These are phyloP conservation scores for Coelogynopora nodosa DNA, from an alignment of 2,888 invertebrate genomes.

Conservation along the genomic window DNA sequence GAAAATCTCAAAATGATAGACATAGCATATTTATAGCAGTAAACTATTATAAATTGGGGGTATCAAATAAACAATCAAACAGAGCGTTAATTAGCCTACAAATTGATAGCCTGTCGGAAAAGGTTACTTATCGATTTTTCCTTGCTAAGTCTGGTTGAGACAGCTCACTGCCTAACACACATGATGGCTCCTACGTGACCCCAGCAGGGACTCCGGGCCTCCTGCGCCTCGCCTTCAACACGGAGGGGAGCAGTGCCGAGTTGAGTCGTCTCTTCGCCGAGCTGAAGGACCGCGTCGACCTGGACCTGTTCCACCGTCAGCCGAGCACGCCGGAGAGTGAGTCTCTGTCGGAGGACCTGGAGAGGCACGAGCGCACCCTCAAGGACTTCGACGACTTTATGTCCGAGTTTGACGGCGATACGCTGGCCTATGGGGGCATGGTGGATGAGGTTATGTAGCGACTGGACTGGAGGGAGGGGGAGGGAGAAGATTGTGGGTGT, in stretches of 20 bases:
- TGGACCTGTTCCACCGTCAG: constrained; percentile 6
- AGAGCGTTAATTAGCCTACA: no score
- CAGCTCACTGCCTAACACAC: no score
- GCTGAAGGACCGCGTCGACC: constrained; percentile 21
- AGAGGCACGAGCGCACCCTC: not conserved
- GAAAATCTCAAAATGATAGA: no score
- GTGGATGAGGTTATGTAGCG: not conserved
- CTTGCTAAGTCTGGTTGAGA: no score
- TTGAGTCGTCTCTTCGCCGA: constrained; percentile 15
- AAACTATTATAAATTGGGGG: no score
- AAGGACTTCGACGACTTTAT: not conserved
- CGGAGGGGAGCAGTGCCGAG: not conserved
- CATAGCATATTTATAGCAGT: no score
- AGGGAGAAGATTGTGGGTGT: no score
- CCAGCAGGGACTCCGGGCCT: not conserved
- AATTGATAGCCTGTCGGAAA: no score
- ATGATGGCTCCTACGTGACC: no score
- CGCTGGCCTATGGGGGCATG: not conserved
- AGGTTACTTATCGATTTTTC: no score
- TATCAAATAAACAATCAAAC: no score
- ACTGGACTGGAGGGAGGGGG: no score
- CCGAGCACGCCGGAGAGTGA: not conserved
- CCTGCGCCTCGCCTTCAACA: constrained; percentile 20
- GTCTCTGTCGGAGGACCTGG: not conserved
- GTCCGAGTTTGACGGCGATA: not conserved